Percentiles rank a stretch among this genome's conserved stretches.
Evolutionary conservation across 2,797 vertebrate genomes (phyloP).

Genomic region (Austrolebias charrua): DNA sequence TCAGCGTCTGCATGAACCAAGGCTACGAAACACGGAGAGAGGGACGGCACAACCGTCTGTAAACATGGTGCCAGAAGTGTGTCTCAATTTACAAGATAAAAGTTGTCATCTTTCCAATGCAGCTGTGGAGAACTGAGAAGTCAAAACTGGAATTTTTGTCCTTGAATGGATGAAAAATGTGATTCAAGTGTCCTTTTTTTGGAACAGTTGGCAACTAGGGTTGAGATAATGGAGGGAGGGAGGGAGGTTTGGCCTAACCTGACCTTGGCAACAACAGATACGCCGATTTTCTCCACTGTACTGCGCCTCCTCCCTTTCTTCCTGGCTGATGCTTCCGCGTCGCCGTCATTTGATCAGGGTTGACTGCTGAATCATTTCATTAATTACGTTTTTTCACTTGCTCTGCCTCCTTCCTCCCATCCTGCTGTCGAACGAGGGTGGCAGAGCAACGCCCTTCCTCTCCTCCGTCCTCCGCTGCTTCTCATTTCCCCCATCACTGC

Average conservation of each 20-base stretch:
- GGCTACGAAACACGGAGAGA: conserved; percentile 5
- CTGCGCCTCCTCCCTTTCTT: conserved; percentile 6
- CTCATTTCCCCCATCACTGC: conserved; percentile 73
- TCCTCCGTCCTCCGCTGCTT: conserved; percentile 61
- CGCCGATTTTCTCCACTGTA: conserved; percentile 25
- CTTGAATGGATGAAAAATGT: conserved; percentile 1
- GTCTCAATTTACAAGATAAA: conserved; percentile 41
- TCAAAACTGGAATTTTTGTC: neutral
- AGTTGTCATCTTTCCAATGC: conserved; percentile 20
- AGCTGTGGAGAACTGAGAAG: neutral
- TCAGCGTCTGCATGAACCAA: conserved; percentile 46
- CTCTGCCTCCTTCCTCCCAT: conserved; percentile 45
- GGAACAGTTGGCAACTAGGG: neutral
- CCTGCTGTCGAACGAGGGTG: conserved; percentile 46
- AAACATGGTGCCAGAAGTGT: conserved; percentile 32
- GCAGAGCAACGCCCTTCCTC: conserved; percentile 58
- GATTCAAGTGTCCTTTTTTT: conserved; percentile 1
- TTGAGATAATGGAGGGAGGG: conserved; percentile 21
- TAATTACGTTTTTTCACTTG: conserved; percentile 67
- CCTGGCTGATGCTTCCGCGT: conserved; percentile 17
- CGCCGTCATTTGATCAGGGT: conserved; percentile 53
- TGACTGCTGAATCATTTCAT: conserved; percentile 69
- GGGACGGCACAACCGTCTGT: conserved; percentile 25
- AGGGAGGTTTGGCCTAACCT: conserved; percentile 29
- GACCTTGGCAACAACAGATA: conserved; percentile 49